Conservation (phyloP, 30 jellyfish, hydroid and myxozoan genomes). For the Sanderia malayensis region DNA sequence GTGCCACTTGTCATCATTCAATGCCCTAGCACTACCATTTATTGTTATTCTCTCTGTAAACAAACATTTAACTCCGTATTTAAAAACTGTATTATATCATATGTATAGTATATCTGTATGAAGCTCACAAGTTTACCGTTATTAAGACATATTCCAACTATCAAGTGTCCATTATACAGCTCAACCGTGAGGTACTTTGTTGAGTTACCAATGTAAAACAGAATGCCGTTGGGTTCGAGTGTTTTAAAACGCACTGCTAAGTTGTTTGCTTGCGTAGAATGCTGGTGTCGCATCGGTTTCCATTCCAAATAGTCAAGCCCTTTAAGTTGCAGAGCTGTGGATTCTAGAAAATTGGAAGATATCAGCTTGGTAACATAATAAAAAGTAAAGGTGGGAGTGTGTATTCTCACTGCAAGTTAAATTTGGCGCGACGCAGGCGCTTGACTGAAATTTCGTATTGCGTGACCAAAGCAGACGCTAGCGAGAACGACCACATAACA, state of each 20-base stretch:
- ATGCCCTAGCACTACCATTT: constrained; percentile 8
- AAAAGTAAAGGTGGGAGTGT: too few relatives aligned
- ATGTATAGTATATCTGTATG: too few relatives aligned
- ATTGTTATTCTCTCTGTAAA: constrained; percentile 25
- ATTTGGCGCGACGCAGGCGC: too few relatives aligned
- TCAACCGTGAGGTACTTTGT: constrained; percentile 47
- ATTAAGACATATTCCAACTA: constrained; percentile 36
- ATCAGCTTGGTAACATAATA: too few relatives aligned
- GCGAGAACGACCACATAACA: too few relatives aligned
- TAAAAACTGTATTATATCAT: too few relatives aligned
- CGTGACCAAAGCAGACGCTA: too few relatives aligned
- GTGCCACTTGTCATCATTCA: constrained; percentile 44
- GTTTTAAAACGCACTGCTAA: constrained; percentile 49
- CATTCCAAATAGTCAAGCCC: constrained; percentile 55
- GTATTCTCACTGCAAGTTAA: too few relatives aligned
- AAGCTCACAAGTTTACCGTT: too few relatives aligned
- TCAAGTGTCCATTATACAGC: constrained; percentile 30
- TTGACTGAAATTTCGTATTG: too few relatives aligned
- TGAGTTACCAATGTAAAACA: constrained; percentile 42
- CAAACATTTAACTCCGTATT: too few relatives aligned
- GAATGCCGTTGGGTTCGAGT: constrained; percentile 35
- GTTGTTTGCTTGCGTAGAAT: constrained; percentile 42
- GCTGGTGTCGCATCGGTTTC: constrained; percentile 38
- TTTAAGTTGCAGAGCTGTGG: constrained; percentile 38
- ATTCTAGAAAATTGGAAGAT: too few relatives aligned